These are phyloP conservation scores for Salvator merianae DNA, from an alignment of 2,113 vertebrate species.

Conservation along the genomic window DNA sequence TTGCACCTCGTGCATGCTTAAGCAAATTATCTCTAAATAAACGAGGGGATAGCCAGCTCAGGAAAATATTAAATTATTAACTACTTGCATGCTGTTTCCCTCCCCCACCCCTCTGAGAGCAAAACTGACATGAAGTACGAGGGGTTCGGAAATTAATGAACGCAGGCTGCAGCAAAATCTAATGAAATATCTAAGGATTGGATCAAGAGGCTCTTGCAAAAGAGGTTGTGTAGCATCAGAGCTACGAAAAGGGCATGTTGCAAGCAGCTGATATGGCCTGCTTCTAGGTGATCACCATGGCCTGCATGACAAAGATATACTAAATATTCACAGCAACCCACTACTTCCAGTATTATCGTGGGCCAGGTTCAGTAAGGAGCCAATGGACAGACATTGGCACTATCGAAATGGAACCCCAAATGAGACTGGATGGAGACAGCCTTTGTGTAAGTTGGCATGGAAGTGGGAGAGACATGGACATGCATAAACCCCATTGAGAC, in stretches of 20 bases:
- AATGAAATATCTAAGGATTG: neutral
- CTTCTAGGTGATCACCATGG: neutral
- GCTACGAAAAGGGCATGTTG: neutral
- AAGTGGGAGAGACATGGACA: too few species aligned
- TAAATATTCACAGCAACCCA: neutral
- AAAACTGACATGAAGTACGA: neutral
- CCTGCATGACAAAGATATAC: neutral
- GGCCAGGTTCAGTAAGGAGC: too few species aligned
- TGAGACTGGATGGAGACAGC: too few species aligned
- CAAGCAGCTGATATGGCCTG: too few species aligned
- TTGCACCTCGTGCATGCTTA: constrained; percentile 57
- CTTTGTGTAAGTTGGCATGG: too few species aligned
- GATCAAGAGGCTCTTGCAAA: neutral
- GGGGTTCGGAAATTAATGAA: neutral
- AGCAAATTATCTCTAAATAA: constrained; percentile 74
- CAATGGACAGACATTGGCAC: too few species aligned
- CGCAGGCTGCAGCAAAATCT: neutral
- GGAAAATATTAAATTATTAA: constrained; percentile 61
- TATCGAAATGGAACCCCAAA: too few species aligned
- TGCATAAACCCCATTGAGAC: too few species aligned
- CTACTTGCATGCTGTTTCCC: constrained; percentile 11
- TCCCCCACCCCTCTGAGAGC: neutral
- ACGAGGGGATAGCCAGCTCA: constrained; percentile 57
- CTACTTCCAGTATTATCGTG: too few species aligned
- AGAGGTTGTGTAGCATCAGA: neutral